Evolutionary conservation across 92 coral and sea anemone genomes (phyloP), one percentile per base, ranked within the genome.

Genomic region (Micromussa lordhowensis): DNA sequence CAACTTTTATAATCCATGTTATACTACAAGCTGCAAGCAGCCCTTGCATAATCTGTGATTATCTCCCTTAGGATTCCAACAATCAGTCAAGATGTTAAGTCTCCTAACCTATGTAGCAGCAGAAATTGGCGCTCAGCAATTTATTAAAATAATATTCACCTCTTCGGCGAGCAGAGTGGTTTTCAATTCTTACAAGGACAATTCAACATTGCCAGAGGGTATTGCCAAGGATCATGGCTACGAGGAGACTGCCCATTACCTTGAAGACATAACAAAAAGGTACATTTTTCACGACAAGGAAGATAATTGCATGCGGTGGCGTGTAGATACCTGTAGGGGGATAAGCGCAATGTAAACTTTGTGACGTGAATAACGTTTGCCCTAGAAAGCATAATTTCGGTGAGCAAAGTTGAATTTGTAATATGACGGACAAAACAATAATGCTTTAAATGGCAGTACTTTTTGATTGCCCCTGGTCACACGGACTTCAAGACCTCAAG

Each of bases 201-300:
- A 58, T 11, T 16, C 51, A 19, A 72, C 55, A 29, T 75, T 66
- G 73, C 84, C 83, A 40, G 87, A 83, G 64, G 78, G 35, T 32
- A 17, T 83, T 26, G 87, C 87, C 9, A 40, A 30, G 18, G 80
- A 35, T 13, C 61, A 49, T 28, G 79, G 87, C 38, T 8, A 82
- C 22, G 1, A 1, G 5, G 77, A 63, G 49, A 34, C 54, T 34
- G 86, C 68, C 14, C 19, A 51, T 51, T 83, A 68, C 79, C 64
- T 83, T 31, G 76, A 75, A 53, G 54, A 53, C 17, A 9, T 40
- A 40, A 40, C 48, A 44, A 44, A 1, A 44, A 44, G 51, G 51
- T 44, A 13, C 8, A 44, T n/a, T n/a, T n/a, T n/a, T n/a, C n/a
- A n/a, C n/a, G n/a, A n/a, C n/a, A n/a, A n/a, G n/a, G n/a, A n/a